Percentiles rank a stretch among this genome's conserved stretches.
Conservation (phyloP, 2,113 vertebrate genomes). For the Oreochromis niloticus region DNA sequence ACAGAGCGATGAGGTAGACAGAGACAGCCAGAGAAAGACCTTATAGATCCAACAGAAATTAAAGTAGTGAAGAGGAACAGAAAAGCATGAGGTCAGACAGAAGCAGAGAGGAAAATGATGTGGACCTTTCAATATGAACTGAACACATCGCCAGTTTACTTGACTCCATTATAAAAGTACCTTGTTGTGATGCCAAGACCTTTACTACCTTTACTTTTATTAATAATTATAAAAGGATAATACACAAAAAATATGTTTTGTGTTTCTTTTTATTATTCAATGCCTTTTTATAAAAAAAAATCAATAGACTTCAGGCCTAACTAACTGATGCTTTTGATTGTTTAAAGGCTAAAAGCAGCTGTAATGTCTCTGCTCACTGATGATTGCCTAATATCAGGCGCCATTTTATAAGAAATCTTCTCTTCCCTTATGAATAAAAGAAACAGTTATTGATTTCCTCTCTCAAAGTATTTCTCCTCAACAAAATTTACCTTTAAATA, state of each 20-base stretch:
- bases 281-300: background rate
- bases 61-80: background rate
- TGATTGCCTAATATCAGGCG: constrained; percentile 68
- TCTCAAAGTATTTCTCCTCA: constrained; percentile 78
- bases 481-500: constrained; percentile 85
- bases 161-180: background rate
- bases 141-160: background rate
- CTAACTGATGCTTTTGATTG: background rate
- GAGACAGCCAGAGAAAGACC: constrained; percentile 11
- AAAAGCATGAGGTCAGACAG: constrained; percentile 4
- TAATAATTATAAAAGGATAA: background rate
- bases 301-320: background rate
- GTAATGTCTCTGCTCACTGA: background rate
- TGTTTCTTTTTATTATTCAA: background rate
- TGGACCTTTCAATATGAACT: background rate
- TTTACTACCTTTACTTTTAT: background rate
- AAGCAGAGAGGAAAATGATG: background rate
- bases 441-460: constrained; percentile 92
- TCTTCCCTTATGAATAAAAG: constrained; percentile 84
- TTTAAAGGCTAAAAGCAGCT: background rate
- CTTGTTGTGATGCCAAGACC: background rate
- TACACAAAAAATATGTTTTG: background rate
- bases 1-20: background rate
- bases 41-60: background rate
- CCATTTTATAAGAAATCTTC: constrained; percentile 78